Evolutionary conservation across 2,113 vertebrate genomes (phyloP), one percentile per base, ranked within the genome.

Genomic region (Osmerus mordax): DNA sequence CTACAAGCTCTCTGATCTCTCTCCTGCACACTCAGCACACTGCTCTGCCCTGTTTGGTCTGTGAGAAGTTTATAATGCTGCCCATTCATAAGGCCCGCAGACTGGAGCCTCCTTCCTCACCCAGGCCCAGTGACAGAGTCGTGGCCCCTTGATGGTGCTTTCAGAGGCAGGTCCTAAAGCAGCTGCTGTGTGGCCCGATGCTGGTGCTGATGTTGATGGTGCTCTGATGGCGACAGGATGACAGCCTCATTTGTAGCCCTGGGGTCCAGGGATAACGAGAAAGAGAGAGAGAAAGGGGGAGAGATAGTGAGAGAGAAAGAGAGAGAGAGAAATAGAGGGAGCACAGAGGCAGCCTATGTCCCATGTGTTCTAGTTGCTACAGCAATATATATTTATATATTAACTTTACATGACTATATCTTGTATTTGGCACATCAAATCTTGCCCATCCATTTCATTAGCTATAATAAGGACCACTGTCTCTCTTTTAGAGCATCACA

Each of bases 21-120:
- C 58, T 2, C 28, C 67, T 78, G 81, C 81, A 74, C 54, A 81
- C 78, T 86, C 84, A 81, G 83, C 81, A 79, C 60, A 81, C 71
- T 19, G 63, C 66, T 72, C 67, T 76, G 75, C 74, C 55, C 76
- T 62, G 78, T 41, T 2, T 62, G 67, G 70, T 74, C 79, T 2
- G 6, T 67, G 70, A 80, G 79, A 84, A 78, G 78, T 77, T 82
- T 51, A 61, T 70, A 71, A 83, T 25, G 65, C 69, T 81, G 21
- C 5, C 18, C 67, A 58, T 58, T 58, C 28, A 32, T 32, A 69
- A 41, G 9, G n/a, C 67, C 29, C 19, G 8, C 21, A 29, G 21
- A 15, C 60, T 14, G 12, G 14, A 25, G 60, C 12, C 60, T 18
- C 53, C 55, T 65, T 15, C 14, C 71, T 74, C 70, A 71, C 69